A percentile compares a stretch with the other conserved stretches of the same genome.
Conservation (phyloP, 2,113 vertebrate genomes). For the Mesitornis unicolor region DNA sequence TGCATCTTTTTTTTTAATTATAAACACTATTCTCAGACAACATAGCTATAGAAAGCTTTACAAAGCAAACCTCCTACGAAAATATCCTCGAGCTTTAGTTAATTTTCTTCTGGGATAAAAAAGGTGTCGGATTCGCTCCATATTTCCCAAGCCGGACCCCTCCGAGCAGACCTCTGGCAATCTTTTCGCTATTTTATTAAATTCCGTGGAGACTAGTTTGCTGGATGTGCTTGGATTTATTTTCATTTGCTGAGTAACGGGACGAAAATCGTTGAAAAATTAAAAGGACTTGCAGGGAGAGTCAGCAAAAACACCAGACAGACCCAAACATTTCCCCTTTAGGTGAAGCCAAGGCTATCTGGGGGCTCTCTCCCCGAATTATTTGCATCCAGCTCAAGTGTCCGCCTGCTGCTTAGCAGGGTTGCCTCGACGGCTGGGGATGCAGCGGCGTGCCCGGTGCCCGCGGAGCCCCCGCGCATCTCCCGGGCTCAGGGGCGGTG, state of each 20-base stretch:
- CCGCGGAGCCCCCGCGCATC: neutral
- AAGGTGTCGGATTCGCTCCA: fast-evolving
- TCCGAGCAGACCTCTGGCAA: neutral
- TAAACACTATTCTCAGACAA: neutral
- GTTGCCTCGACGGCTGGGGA: neutral
- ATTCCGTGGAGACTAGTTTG: too few relatives aligned
- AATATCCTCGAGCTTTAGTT: neutral
- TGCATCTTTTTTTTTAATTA: fast-evolving
- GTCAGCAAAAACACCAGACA: neutral
- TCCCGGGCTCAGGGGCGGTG: neutral
- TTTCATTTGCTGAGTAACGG: neutral
- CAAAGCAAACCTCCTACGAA: neutral
- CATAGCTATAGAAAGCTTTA: neutral
- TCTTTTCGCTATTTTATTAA: neutral
- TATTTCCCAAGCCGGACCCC: neutral
- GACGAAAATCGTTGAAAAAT: neutral
- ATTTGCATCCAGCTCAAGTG: neutral
- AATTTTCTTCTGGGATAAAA: fast-evolving
- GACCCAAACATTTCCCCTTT: neutral
- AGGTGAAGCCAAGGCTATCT: fast-evolving
- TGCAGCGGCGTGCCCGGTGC: too few relatives aligned
- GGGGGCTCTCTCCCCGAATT: neutral
- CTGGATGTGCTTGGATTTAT: neutral
- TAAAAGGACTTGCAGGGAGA: neutral
- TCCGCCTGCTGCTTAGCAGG: neutral